These are phyloP conservation scores for Cebus imitator DNA, from an alignment of 2,113 vertebrate species.

Conservation along the genomic window DNA sequence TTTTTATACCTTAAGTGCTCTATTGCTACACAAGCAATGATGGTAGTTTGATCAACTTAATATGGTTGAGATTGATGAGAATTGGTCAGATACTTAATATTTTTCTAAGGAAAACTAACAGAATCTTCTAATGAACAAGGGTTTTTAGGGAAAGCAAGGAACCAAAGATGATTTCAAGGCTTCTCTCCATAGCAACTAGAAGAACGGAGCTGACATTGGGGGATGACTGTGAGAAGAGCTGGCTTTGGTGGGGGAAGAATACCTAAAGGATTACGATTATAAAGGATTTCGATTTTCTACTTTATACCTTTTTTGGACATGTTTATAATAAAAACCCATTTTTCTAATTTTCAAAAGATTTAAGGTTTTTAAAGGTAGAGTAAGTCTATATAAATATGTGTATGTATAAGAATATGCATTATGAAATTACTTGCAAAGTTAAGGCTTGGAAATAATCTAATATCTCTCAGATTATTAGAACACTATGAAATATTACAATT, in stretches of 20 bases:
- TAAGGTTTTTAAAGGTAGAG: background rate
- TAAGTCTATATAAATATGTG: background rate
- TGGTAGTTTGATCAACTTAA: background rate
- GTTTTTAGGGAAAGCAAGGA: background rate
- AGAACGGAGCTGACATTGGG: background rate
- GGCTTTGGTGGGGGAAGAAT: background rate
- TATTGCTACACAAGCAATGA: background rate
- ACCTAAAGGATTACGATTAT: background rate
- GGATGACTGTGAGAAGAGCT: background rate
- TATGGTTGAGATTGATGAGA: background rate
- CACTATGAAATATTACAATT: background rate
- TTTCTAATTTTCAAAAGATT: background rate
- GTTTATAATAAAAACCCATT: background rate
- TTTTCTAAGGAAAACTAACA: background rate
- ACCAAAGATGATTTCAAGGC: background rate
- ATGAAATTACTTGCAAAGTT: background rate
- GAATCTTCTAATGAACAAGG: background rate
- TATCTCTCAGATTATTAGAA: background rate
- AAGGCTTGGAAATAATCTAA: background rate
- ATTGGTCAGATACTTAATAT: background rate
- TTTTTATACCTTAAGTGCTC: background rate
- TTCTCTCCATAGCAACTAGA: background rate
- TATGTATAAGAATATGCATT: background rate
- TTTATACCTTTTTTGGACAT: background rate
- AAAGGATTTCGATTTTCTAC: constrained; percentile 23